Evolutionary conservation across 2,797 vertebrate species (phyloP).

Genomic region (Microcaecilia unicolor): DNA sequence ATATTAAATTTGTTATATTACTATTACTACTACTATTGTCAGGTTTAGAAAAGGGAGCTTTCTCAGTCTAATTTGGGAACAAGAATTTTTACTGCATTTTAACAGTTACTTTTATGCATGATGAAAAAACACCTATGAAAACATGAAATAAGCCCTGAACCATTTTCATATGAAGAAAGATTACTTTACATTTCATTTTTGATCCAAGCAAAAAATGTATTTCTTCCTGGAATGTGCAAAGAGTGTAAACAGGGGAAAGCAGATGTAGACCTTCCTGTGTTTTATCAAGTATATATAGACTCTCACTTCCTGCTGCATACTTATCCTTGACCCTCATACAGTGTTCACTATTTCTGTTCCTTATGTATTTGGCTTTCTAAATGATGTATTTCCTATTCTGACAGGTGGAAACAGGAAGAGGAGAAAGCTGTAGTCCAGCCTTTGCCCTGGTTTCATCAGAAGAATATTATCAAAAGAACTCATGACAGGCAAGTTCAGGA

Average conservation of each 20-base stretch:
- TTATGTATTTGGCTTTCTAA: slow-evolving; percentile 37
- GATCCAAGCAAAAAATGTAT: slow-evolving; percentile 18
- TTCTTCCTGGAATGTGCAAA: slow-evolving; percentile 29
- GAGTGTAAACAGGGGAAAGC: slow-evolving; percentile 40
- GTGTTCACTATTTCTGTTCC: slow-evolving; percentile 38
- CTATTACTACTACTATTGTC: no score
- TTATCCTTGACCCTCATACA: slow-evolving; percentile 52
- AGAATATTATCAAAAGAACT: slow-evolving; percentile 40
- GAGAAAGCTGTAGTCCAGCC: slow-evolving; percentile 64
- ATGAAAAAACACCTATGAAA: no score
- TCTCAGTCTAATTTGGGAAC: no score
- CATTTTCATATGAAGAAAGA: no score
- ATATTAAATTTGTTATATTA: no score
- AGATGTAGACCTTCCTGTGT: slow-evolving; percentile 38
- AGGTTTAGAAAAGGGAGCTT: no score
- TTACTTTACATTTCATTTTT: slow-evolving; percentile 18
- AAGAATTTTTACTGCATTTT: no score
- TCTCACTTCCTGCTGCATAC: slow-evolving; percentile 45
- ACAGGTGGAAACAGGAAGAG: slow-evolving; percentile 53
- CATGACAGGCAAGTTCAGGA: slow-evolving; percentile 48
- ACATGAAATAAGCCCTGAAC: no score
- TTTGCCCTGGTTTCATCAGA: slow-evolving; percentile 47
- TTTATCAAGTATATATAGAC: slow-evolving; percentile 32
- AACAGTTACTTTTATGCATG: no score
- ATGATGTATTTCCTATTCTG: slow-evolving; percentile 58